Evolutionary conservation across 2,797 vertebrate species (phyloP).

Genomic region (Phoebastria nigripes): DNA sequence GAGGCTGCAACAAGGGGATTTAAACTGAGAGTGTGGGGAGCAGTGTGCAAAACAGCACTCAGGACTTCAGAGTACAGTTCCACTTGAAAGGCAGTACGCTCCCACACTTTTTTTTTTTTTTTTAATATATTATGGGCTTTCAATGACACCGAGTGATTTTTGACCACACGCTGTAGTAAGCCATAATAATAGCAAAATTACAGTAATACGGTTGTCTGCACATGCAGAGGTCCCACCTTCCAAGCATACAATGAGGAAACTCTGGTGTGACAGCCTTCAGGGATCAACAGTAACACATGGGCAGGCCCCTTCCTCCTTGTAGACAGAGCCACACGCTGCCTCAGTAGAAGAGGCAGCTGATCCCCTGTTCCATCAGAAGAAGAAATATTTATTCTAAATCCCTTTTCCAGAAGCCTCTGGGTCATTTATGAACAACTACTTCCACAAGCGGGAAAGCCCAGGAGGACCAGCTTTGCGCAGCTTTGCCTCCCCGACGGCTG

Average conservation of each 20-base stretch:
- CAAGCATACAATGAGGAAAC: rapidly evolving
- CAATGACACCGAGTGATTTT: rapidly evolving
- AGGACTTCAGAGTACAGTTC: not conserved
- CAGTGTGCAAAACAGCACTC: rapidly evolving
- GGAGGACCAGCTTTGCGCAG: rapidly evolving
- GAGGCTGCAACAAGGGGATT: not conserved
- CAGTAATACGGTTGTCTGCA: rapidly evolving
- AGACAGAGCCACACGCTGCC: rapidly evolving
- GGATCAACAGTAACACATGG: rapidly evolving
- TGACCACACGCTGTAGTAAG: not conserved
- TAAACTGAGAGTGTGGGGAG: rapidly evolving
- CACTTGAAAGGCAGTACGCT: not conserved
- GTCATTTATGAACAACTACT: rapidly evolving
- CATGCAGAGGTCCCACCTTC: not conserved
- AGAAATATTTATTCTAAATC: not conserved
- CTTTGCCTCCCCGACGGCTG: rapidly evolving
- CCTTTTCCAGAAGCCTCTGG: not conserved
- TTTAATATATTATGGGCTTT: not conserved
- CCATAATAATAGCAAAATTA: not conserved
- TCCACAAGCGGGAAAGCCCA: rapidly evolving
- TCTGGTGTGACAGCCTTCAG: rapidly evolving
- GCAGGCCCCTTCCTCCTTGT: not conserved
- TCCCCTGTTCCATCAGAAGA: not conserved
- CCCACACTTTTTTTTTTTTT: too few species aligned
- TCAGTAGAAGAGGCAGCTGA: rapidly evolving